Percentiles rank a stretch among this genome's conserved stretches.
These are phyloP conservation scores for Hydropotes inermis DNA, from an alignment of 2,113 vertebrate genomes.

Conservation along the genomic window DNA sequence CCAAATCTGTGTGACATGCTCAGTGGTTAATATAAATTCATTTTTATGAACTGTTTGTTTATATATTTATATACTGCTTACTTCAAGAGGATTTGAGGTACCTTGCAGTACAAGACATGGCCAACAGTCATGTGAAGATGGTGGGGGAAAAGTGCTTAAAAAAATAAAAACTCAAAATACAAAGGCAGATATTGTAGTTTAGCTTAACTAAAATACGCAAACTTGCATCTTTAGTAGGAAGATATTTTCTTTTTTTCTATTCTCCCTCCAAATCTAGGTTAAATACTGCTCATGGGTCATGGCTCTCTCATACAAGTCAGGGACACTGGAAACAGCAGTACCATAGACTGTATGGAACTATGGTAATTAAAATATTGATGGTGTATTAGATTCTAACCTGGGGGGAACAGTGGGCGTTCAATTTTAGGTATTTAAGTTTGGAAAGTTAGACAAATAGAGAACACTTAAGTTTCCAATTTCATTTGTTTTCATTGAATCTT, in stretches of 20 bases:
- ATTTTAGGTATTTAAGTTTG: not conserved
- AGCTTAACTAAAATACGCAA: not conserved
- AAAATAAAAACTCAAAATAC: not conserved
- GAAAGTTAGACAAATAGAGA: slow-evolving; percentile 45
- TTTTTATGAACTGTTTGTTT: slow-evolving; percentile 22
- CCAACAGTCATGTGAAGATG: slow-evolving; percentile 5
- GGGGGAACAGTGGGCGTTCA: not conserved
- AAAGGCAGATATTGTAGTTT: not conserved
- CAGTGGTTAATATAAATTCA: not conserved
- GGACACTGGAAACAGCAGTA: not conserved
- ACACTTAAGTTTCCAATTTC: slow-evolving; percentile 60
- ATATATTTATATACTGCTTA: slow-evolving; percentile 25
- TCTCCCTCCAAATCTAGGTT: not conserved
- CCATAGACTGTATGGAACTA: not conserved
- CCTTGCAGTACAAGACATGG: not conserved
- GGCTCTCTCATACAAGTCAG: not conserved
- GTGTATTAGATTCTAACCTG: not conserved
- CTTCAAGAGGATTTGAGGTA: slow-evolving; percentile 30
- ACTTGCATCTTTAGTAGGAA: not conserved
- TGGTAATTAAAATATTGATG: not conserved
- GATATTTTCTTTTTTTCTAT: not conserved
- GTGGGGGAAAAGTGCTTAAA: not conserved
- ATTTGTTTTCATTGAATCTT: slow-evolving; percentile 42
- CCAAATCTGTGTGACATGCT: not conserved
- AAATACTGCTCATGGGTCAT: not conserved